Conservation (phyloP, 2,888 invertebrate genomes). For the Ichneumoninae sp. region DNA sequence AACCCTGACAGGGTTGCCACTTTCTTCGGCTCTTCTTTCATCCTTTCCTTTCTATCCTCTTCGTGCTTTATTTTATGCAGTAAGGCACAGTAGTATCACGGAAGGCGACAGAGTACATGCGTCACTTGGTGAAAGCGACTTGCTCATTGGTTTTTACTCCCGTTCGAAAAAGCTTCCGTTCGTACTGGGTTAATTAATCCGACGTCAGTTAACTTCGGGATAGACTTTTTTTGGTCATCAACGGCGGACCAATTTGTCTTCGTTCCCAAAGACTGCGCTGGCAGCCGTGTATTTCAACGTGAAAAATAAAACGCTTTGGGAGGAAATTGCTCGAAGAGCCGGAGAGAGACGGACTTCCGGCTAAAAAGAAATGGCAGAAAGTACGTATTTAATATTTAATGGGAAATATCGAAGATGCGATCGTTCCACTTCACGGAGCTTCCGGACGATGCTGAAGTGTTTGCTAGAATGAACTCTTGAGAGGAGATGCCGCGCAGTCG, state of each 20-base stretch:
- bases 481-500: conserved; percentile 15
- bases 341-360: neutral
- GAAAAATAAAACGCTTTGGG: neutral
- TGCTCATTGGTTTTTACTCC: conserved; percentile 39
- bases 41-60: conserved; percentile 33
- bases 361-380: neutral
- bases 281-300: neutral
- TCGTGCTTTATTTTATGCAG: conserved; percentile 25
- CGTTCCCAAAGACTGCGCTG: neutral
- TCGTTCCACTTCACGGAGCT: conserved; percentile 13
- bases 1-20: conserved; percentile 12
- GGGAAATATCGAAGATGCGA: conserved; percentile 44
- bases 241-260: neutral
- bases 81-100: conserved; percentile 30
- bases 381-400: conserved; percentile 57
- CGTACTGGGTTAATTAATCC: neutral
- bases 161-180: neutral
- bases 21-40: conserved; percentile 16
- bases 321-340: neutral
- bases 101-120: conserved; percentile 2
- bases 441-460: conserved; percentile 34
- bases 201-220: neutral
- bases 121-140: conserved; percentile 16
- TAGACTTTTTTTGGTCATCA: neutral
- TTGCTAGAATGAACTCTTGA: conserved; percentile 39